phyloP scores from a whole-genome alignment of 2,888 invertebrate genomes.

The Crematogaster levior region DNA sequence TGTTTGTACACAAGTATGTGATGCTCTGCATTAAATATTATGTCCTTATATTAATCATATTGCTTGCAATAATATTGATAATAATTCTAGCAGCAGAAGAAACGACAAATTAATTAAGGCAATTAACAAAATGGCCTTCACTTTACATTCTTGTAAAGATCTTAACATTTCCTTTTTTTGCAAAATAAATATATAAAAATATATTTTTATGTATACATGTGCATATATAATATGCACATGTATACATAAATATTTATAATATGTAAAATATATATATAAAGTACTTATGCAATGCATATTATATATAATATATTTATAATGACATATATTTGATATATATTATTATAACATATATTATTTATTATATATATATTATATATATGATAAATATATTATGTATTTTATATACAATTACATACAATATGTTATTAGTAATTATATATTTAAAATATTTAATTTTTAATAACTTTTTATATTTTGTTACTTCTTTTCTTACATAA shows the following conservation, averaged over 20 bases:
- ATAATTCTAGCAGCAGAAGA: background rate
- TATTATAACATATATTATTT: background rate
- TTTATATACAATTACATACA: background rate
- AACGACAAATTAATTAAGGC: background rate
- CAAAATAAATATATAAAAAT: background rate
- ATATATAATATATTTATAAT: slow-evolving; percentile 4
- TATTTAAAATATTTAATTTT: background rate
- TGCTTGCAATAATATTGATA: no score
- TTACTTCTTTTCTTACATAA: background rate
- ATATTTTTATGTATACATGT: background rate
- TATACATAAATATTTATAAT: no score
- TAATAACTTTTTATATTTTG: slow-evolving; percentile 1
- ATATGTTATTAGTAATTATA: no score
- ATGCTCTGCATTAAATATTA: slow-evolving; percentile 10
- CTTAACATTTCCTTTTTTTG: background rate
- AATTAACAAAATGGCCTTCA: background rate
- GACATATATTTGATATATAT: background rate
- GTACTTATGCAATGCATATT: background rate
- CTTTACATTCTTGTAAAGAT: background rate
- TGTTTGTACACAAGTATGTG: background rate
- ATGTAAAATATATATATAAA: no score
- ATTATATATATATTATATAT: background rate
- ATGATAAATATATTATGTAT: background rate
- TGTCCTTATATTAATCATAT: background rate
- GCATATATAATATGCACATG: background rate